Percentiles rank a stretch among this genome's conserved stretches.
Conservation (phyloP, 2,113 vertebrate genomes). For the Chlorodrepanis virens region DNA sequence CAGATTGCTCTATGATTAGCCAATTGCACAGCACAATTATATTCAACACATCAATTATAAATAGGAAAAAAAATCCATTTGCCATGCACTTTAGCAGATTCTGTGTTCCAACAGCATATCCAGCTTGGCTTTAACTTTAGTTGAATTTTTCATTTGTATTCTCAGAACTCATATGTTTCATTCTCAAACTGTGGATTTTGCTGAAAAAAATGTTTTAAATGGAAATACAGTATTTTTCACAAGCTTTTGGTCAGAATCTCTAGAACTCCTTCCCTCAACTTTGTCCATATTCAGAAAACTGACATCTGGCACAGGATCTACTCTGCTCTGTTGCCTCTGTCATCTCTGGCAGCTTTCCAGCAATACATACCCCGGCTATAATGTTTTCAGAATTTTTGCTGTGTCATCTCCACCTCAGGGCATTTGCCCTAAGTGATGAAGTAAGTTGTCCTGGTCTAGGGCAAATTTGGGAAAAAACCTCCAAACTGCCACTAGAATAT, state of each 20-base stretch:
- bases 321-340: not conserved
- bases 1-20: not conserved
- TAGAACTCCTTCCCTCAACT: not conserved
- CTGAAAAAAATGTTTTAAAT: not conserved
- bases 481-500: not conserved
- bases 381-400: not conserved
- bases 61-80: not conserved
- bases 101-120: not conserved
- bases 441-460: not conserved
- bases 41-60: not conserved
- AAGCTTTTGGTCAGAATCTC: not conserved
- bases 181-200: not conserved
- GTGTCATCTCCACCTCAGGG: accelerated
- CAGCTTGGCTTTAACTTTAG: not conserved
- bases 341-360: not conserved
- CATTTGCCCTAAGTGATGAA: not conserved
- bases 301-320: not conserved
- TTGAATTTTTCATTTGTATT: not conserved
- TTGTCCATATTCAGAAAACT: not conserved
- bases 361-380: not conserved
- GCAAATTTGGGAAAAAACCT: not conserved
- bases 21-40: not conserved
- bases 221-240: not conserved
- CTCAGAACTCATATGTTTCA: not conserved
- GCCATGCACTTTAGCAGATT: not conserved